Percentiles rank a stretch among this genome's conserved stretches.
phyloP scores from a whole-genome alignment of 30 jellyfish, hydroid and myxozoan genomes.

The Aurelia aurita region DNA sequence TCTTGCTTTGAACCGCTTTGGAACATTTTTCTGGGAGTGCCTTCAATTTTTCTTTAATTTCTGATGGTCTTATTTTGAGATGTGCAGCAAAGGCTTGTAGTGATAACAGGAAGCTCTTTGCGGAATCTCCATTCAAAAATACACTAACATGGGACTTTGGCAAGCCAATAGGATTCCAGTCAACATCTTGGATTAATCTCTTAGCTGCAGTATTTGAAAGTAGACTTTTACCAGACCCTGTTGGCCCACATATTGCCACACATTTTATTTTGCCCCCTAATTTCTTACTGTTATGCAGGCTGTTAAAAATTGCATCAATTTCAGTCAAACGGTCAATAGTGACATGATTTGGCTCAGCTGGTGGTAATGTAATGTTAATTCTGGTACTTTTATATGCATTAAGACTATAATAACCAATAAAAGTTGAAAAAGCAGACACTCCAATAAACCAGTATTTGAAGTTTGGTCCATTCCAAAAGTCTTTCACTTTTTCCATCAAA shows the following conservation, averaged over 20 bases:
- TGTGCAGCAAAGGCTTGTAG: slow-evolving; percentile 89
- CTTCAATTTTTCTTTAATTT: slow-evolving; percentile 55
- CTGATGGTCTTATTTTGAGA: slow-evolving; percentile 66
- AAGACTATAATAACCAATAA: slow-evolving; percentile 87
- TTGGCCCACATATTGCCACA: slow-evolving; percentile 76
- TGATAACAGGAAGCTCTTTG: slow-evolving; percentile 73
- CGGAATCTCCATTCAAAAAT: slow-evolving; percentile 70
- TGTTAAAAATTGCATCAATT: slow-evolving; percentile 8
- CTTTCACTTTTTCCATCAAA: slow-evolving; percentile 40
- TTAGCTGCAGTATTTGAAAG: slow-evolving; percentile 72
- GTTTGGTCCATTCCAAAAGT: slow-evolving; percentile 90
- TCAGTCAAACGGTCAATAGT: slow-evolving; percentile 58
- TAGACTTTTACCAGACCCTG: slow-evolving; percentile 91
- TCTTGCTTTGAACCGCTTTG: slow-evolving; percentile 60
- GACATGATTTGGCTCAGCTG: slow-evolving; percentile 84
- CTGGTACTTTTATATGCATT: slow-evolving; percentile 83
- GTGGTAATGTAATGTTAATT: slow-evolving; percentile 68
- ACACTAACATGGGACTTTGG: slow-evolving; percentile 89
- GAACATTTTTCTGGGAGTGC: background rate
- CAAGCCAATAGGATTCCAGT: slow-evolving; percentile 76
- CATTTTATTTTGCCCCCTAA: slow-evolving; percentile 63
- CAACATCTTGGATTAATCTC: slow-evolving; percentile 42
- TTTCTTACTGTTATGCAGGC: background rate
- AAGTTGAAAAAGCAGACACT: slow-evolving; percentile 74
- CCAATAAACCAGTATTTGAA: slow-evolving; percentile 98